phyloP scores from a whole-genome alignment of 1,140 invertebrate genomes.

The Pygmarrhopalites habei region DNA sequence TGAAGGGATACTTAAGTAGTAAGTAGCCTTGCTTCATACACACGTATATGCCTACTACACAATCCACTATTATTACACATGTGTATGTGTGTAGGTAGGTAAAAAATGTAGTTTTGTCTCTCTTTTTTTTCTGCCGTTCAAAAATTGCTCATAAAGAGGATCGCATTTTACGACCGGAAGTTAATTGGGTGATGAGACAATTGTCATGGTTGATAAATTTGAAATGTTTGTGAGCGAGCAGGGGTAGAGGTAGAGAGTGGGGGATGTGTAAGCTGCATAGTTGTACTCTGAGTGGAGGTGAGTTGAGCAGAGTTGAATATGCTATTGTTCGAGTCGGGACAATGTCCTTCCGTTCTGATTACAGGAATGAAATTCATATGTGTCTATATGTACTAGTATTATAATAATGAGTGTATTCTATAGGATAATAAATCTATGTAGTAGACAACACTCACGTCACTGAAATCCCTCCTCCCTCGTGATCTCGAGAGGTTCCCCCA shows the following conservation, averaged over 20 bases:
- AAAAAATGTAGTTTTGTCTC: too few species aligned
- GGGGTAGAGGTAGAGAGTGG: too few species aligned
- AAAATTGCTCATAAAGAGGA: too few species aligned
- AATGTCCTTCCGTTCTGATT: conserved; percentile 28
- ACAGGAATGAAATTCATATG: not conserved
- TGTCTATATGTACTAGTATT: not conserved
- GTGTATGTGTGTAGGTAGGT: too few species aligned
- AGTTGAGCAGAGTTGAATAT: too few species aligned
- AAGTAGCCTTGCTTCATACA: too few species aligned
- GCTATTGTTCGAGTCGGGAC: conserved; percentile 17
- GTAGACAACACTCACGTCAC: conserved; percentile 45
- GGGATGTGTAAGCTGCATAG: too few species aligned
- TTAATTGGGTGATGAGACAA: conserved; percentile 8
- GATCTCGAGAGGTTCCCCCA: conserved; percentile 39
- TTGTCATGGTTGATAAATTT: not conserved
- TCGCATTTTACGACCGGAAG: not conserved
- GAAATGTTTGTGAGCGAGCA: conserved; percentile 3
- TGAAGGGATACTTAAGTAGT: too few species aligned
- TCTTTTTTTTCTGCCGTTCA: too few species aligned
- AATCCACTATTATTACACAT: too few species aligned
- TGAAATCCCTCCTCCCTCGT: conserved; percentile 44
- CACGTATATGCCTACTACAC: too few species aligned
- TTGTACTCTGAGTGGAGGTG: conserved; percentile 4
- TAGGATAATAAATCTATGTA: not conserved
- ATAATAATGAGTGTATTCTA: too few species aligned